phyloP scores from a whole-genome alignment of 2,113 vertebrate genomes.

The Apodemus speciosus region DNA sequence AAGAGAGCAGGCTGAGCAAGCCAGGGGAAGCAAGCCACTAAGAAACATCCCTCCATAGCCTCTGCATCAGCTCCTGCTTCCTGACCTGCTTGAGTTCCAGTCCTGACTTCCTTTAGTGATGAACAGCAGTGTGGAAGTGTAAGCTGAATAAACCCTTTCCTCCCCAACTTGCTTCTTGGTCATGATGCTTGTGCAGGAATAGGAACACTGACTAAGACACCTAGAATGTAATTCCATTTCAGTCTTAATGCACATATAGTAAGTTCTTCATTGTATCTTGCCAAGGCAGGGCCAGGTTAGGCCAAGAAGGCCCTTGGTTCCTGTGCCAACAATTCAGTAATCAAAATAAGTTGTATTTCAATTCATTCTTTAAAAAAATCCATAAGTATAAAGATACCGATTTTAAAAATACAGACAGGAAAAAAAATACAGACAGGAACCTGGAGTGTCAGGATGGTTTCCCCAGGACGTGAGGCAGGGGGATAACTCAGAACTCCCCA shows the following conservation, averaged over 20 bases:
- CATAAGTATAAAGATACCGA: not conserved
- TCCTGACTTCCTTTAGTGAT: no score
- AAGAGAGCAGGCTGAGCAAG: no score
- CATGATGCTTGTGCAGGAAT: no score
- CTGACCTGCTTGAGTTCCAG: no score
- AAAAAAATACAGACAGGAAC: not conserved
- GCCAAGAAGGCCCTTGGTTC: not conserved
- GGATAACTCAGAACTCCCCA: not conserved
- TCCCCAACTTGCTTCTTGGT: no score
- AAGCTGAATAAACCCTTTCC: no score
- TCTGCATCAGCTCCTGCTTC: no score
- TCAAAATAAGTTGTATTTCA: conserved; percentile 42
- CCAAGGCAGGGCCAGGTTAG: not conserved
- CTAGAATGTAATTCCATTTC: not conserved
- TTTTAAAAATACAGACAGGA: not conserved
- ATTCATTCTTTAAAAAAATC: not conserved
- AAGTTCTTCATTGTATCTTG: not conserved
- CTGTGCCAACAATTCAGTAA: not conserved
- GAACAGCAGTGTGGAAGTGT: no score
- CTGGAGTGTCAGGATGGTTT: not conserved
- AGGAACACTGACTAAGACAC: no score
- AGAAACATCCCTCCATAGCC: no score
- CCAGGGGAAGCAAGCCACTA: no score
- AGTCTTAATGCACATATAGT: no score
- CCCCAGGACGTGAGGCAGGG: not conserved